Conservation (phyloP, 2,113 vertebrate species). For the Anolis carolinensis region DNA sequence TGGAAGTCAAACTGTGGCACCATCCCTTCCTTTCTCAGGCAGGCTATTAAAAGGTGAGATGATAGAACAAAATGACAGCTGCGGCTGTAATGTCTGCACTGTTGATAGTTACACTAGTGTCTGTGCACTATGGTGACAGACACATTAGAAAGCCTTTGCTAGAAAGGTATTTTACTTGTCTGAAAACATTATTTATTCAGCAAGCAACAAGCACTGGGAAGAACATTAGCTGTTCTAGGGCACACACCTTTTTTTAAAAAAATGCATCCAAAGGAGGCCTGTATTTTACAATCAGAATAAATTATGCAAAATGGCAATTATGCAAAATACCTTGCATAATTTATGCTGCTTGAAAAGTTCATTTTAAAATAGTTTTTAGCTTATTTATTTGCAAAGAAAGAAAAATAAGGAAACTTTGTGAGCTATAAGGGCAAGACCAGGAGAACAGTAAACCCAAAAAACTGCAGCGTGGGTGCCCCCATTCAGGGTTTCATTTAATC, state of each 20-base stretch:
- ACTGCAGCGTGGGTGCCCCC: not conserved
- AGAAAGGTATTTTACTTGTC: conserved; percentile 31
- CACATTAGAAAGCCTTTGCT: conserved; percentile 12
- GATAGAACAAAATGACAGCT: conserved; percentile 48
- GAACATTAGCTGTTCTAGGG: not conserved
- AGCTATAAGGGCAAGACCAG: not conserved
- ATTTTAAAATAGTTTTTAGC: not conserved
- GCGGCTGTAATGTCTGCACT: not conserved
- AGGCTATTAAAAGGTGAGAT: conserved; percentile 56
- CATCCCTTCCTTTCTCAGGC: conserved; percentile 48
- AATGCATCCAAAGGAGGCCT: not conserved
- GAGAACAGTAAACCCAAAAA: not conserved
- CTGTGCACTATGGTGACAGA: not conserved
- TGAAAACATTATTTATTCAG: conserved; percentile 24
- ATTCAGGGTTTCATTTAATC: not conserved
- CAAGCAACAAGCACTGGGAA: conserved; percentile 2
- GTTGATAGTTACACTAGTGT: conserved; percentile 10
- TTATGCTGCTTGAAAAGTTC: conserved; percentile 27
- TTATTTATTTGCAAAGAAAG: not conserved
- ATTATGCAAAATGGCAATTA: conserved; percentile 33
- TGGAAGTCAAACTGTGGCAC: conserved; percentile 53
- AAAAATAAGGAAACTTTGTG: not conserved
- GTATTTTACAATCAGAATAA: conserved; percentile 25
- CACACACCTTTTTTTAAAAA: not conserved
- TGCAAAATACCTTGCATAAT: conserved; percentile 25